Conservation (phyloP, 1,140 invertebrate species). For the Drosophila bipectinata region DNA sequence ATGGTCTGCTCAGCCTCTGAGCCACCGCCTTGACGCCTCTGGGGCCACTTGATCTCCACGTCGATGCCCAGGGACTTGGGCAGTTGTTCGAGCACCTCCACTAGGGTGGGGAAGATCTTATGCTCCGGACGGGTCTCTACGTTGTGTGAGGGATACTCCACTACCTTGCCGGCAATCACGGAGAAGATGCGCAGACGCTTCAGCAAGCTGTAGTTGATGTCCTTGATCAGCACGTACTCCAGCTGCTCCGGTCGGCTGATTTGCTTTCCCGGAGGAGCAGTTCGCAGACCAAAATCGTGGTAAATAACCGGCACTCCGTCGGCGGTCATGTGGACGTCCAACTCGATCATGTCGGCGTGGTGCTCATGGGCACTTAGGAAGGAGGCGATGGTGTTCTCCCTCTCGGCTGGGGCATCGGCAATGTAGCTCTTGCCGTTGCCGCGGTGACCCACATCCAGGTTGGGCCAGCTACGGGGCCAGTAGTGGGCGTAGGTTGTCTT, state of each 20-base stretch:
- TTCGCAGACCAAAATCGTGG: conserved; percentile 96
- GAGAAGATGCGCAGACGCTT: conserved; percentile 90
- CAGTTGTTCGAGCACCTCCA: conserved; percentile 91
- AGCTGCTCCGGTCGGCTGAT: conserved; percentile 89
- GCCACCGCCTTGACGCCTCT: conserved; percentile 92
- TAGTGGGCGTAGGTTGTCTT: conserved; percentile 91
- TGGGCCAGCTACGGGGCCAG: conserved; percentile 93
- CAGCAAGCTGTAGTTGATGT: conserved; percentile 94
- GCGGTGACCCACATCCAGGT: conserved; percentile 95
- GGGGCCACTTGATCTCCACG: conserved; percentile 98
- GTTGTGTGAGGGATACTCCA: conserved; percentile 76
- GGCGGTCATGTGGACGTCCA: conserved; percentile 97
- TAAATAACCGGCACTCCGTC: conserved; percentile 97
- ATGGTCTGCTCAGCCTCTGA: conserved; percentile 95
- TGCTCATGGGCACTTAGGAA: conserved; percentile 93
- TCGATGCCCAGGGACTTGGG: conserved; percentile 95
- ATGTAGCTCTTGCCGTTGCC: conserved; percentile 90
- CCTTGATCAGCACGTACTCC: conserved; percentile 95
- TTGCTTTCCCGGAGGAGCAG: conserved; percentile 91
- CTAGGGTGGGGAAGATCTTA: conserved; percentile 96
- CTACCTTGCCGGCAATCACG: conserved; percentile 68
- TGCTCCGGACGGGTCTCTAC: conserved; percentile 87
- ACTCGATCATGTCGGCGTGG: conserved; percentile 97
- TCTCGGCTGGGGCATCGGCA: conserved; percentile 89
- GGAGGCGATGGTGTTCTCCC: conserved; percentile 97